These are phyloP conservation scores for Saxicola maurus DNA, from an alignment of 2,797 vertebrate species.

Conservation along the genomic window DNA sequence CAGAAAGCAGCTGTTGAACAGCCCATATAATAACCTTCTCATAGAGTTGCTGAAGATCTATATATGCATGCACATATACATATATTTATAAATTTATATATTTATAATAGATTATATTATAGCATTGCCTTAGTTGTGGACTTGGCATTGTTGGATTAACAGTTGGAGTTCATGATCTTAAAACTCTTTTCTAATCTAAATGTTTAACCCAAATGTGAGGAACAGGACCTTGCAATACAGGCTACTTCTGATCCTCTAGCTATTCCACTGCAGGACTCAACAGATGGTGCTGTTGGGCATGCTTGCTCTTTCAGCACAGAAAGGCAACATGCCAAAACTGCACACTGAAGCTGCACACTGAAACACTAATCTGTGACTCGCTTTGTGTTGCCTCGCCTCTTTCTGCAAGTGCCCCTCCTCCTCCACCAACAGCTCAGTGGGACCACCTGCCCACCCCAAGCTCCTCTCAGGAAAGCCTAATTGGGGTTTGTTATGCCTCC, in stretches of 20 bases:
- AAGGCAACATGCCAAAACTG: neutral
- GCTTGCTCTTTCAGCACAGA: neutral
- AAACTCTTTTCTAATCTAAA: neutral
- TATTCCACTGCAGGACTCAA: neutral
- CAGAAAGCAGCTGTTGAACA: neutral
- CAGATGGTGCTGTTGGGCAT: conserved; percentile 5
- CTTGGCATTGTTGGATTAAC: neutral
- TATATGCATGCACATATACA: neutral
- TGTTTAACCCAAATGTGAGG: neutral
- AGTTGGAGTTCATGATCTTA: neutral
- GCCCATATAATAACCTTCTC: neutral
- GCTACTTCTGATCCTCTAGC: neutral
- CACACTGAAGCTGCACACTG: neutral
- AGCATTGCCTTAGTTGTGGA: neutral
- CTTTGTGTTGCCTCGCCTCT: neutral
- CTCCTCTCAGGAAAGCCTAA: neutral
- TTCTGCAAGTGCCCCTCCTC: neutral
- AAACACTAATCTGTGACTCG: neutral
- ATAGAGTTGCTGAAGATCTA: neutral
- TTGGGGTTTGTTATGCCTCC: accelerated
- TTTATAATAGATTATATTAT: neutral
- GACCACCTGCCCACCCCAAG: no score
- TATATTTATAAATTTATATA: neutral
- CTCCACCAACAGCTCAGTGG: neutral
- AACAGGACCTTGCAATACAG: neutral